Percentiles rank a stretch among this genome's conserved stretches.
Conservation (phyloP, 2,113 vertebrate genomes). For the Pomatorhinus ruficollis region DNA sequence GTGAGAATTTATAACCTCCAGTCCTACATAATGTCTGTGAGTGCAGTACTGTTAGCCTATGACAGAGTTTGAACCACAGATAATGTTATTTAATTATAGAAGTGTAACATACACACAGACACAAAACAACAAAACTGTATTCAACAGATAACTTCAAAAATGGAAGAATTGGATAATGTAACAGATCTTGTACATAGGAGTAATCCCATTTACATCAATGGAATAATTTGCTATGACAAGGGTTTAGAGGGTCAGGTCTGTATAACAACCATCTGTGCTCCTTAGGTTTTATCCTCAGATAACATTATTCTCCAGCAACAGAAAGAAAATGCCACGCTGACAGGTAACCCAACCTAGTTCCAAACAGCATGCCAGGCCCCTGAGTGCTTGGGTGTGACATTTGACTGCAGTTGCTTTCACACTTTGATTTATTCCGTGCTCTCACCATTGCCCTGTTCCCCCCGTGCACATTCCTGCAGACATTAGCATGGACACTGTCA, state of each 20-base stretch:
- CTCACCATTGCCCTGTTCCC: not conserved
- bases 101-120: not conserved
- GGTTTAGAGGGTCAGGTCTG: not conserved
- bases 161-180: not conserved
- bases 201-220: not conserved
- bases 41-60: not conserved
- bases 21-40: not conserved
- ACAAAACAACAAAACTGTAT: not conserved
- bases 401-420: not conserved
- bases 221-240: not conserved
- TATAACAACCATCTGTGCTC: not conserved
- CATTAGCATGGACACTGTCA: not conserved
- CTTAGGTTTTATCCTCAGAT: not conserved
- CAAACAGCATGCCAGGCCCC: not conserved
- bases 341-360: conserved; percentile 3
- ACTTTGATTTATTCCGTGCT: not conserved
- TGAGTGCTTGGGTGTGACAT: not conserved
- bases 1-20: not conserved
- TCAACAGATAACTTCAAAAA: not conserved
- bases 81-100: not conserved
- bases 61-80: not conserved
- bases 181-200: not conserved
- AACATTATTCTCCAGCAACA: not conserved
- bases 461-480: not conserved
- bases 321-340: not conserved